Percentiles rank a stretch among this genome's conserved stretches.
Evolutionary conservation across 2,888 invertebrate species (phyloP).

Genomic region (Stenichneumon culpator): DNA sequence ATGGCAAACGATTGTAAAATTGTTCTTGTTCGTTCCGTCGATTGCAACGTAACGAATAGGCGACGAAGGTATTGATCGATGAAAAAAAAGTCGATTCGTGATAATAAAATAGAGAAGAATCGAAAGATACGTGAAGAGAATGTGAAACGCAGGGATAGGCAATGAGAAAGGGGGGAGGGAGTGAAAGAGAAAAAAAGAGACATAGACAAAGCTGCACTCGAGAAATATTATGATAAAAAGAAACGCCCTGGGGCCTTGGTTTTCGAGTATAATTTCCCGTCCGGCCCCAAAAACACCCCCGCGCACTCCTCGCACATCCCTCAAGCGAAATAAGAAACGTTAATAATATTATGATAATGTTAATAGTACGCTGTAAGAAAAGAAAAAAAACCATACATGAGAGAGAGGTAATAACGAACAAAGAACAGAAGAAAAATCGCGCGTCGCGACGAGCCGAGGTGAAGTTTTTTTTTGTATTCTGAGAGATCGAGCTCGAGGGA

Average conservation of each 20-base stretch:
- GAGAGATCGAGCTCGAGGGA: background rate
- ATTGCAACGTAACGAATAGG: slow-evolving; percentile 14
- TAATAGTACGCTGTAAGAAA: slow-evolving; percentile 63
- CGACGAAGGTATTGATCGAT: slow-evolving; percentile 32
- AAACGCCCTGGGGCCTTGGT: slow-evolving; percentile 84
- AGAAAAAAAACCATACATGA: background rate
- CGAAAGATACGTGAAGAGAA: slow-evolving; percentile 60
- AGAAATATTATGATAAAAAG: slow-evolving; percentile 69
- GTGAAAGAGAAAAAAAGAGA: slow-evolving; percentile 16
- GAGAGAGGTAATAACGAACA: slow-evolving; percentile 16
- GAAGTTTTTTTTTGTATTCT: slow-evolving; percentile 7
- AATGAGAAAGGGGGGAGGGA: slow-evolving; percentile 33
- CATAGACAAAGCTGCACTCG: slow-evolving; percentile 62
- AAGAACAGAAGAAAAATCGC: slow-evolving; percentile 16
- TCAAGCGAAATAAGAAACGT: slow-evolving; percentile 59
- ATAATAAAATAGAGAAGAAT: slow-evolving; percentile 43
- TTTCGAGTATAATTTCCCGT: slow-evolving; percentile 75
- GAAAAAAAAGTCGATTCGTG: slow-evolving; percentile 33
- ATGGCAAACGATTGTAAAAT: slow-evolving; percentile 32
- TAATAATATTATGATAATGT: slow-evolving; percentile 61
- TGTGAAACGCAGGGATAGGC: slow-evolving; percentile 71
- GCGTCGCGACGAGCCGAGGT: slow-evolving; percentile 40
- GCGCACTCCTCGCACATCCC: slow-evolving; percentile 67
- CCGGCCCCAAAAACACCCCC: slow-evolving; percentile 76
- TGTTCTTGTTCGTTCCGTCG: slow-evolving; percentile 8